Evolutionary conservation across 1,140 invertebrate species (phyloP), one percentile per base, ranked within the genome.

Genomic region (Cyrtorhinus lividipennis): DNA sequence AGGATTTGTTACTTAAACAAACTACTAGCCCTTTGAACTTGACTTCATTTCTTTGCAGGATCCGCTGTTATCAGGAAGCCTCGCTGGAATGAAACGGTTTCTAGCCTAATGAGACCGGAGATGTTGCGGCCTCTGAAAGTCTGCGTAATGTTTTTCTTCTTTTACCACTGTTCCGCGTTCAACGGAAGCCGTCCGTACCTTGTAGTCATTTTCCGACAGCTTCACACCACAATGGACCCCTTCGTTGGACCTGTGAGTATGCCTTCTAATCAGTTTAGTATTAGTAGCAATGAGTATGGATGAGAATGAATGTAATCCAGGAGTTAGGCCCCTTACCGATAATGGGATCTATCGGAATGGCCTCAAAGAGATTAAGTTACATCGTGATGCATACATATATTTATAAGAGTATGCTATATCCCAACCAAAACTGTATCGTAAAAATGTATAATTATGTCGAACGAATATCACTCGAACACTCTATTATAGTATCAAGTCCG

Each of bases 171-270:
- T 65, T 74, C 72, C 30, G 78, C 76, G 8, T 66, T 79, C 2
- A 68, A 76, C 48, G 80, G 79, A 0, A 74, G 82, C 56, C 75
- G 79, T 68, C 82, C 83, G 13, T 83, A 82, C 65, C 75, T 83
- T 65, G 76, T 81, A 0, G 76, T 76, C 26, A 69, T 80, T 0
- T 79, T 75, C 62, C 71, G 72, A 46, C 72, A 75, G 10, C 72
- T 78, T 24, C 74, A 74, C 1, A 73, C 78, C 70, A 69, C 73
- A 3, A 69, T 76, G 12, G 73, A 78, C 68, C 70, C 73, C 15
- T 73, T 76, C 64, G 67, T 73, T 46, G 73, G 74, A 60, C 72
- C 73, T 25, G 77, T 78, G 69, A 72, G 73, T 58, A 23, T 26
- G 2, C 30, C n/a, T n/a, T n/a, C n/a, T n/a, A n/a, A n/a, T 12